Base-by-base conservation (phyloP, 2,888 invertebrate genomes). In the Cacoxenus indagator region DNA sequence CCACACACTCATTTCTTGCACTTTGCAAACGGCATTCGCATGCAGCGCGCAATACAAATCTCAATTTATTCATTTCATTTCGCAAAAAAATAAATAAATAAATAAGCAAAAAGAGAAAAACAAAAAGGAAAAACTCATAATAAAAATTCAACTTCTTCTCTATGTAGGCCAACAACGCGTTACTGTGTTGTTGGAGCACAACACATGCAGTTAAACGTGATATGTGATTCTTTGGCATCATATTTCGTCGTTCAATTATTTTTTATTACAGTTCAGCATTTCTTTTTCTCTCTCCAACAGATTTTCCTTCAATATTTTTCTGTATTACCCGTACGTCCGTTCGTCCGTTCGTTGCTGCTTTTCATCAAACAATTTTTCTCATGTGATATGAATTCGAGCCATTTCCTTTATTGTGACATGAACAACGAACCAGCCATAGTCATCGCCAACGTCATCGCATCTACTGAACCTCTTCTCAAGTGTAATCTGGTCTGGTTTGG, bases 391-490 rank as follows among this genome's bases (percentile, higher is more conserved):
- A 55, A 55, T 55, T 55, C 55, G 27, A n/a, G 55, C 27, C 26
- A 27, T 55, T 55, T 55, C 55, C 55, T 55, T 55, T 26, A 55
- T 55, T 55, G 19, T 55, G 55, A 55, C 55, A 55, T 55, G 26
- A 24, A 27, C 14, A 37, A 37, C 37, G 37, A 11, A 37, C 8
- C 8, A 8, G 37, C 14, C 37, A 14, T 11, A 11, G 37, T 37
- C 14, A 1, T 37, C 37, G n/a, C n/a, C 45, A 43, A n/a, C 3
- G 22, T 22, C 22, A 22, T 51, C 51, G 24, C 22, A 11, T 37
- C 37, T 37, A 11, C 14, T 37, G 14, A 37, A 14, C 37, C 37
- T 37, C 37, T 37, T 37, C 37, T 37, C n/a, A n/a, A n/a, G n/a
- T n/a, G n/a, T n/a, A n/a, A n/a, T n/a, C n/a, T n/a, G n/a, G n/a